Evolutionary conservation across 1,140 invertebrate genomes (phyloP), one percentile per base, ranked within the genome.

Genomic region (Brachionus koreanus): DNA sequence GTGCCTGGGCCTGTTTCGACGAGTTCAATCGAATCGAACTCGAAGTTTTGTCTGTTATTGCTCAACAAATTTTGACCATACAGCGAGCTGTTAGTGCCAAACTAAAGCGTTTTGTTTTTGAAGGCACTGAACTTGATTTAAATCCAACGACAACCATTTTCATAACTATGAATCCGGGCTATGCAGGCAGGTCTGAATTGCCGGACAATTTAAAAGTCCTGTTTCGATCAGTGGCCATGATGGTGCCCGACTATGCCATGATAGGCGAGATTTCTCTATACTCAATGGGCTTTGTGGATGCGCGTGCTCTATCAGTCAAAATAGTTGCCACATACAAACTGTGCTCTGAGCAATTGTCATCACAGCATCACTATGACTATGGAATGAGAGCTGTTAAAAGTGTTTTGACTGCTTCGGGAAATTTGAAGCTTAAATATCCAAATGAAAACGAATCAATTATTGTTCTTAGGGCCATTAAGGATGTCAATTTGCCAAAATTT

Each of bases 401-500:
- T 13, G 88, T 89, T 10, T 84, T 89, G 65, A 89, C 88, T 0
- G 88, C 88, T 0, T 88, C 88, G 0, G 88, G 88, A 35, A 88
- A 87, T 82, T 84, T 88, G 10, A 89, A 89, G 88, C 89, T 95
- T 84, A 92, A 93, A 3, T 96, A 95, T 87, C 92, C 92, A 4
- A 93, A 94, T 88, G 93, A 4, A 89, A 90, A 61, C 91, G 93
- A 84, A 90, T 92, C 1, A 88, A 91, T 85, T 84, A 49, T 88
- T 93, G 82, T 90, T 92, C 1, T 93, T 94, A 87, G 92, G 94
- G 83, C 93, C 93, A 90, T 98, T 7, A 90, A 95, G 84, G 95
- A 98, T 86, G 98, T 98, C 95, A 98, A 98, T 91, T 90, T 98
- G 16, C 97, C 95, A 0, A 98, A 98, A 89, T 89, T 98, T 79